Percentiles rank a stretch among this genome's conserved stretches.
Evolutionary conservation across 2,888 invertebrate genomes (phyloP).

Genomic region (Lysandra bellargus): DNA sequence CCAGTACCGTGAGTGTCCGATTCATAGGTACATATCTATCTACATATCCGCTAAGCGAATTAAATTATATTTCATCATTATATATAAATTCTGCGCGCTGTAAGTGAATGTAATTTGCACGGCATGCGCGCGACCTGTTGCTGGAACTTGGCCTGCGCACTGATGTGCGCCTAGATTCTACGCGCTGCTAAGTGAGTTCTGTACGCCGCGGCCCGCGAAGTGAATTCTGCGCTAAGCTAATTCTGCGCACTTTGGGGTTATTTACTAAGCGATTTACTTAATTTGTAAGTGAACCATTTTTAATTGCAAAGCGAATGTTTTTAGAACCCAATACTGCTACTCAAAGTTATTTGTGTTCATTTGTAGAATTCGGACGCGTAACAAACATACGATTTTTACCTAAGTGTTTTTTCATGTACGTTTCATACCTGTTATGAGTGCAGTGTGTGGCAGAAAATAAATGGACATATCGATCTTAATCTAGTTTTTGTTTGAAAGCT

Average conservation of each 20-base stretch:
- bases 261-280: neutral
- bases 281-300: neutral
- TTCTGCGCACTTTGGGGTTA: neutral
- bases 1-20: constrained; percentile 89
- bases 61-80: too few species aligned
- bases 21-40: constrained; percentile 74
- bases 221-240: too few species aligned
- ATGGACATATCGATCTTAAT: neutral
- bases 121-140: neutral
- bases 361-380: too few species aligned
- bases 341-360: neutral
- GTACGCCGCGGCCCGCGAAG: too few species aligned
- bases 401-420: neutral
- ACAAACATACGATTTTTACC: too few species aligned
- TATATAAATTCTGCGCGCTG: neutral
- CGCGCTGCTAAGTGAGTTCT: neutral
- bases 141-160: neutral
- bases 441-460: neutral
- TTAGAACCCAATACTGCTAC: neutral
- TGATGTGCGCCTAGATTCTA: neutral
- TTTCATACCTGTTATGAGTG: neutral
- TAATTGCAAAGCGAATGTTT: neutral
- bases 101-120: neutral
- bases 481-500: neutral
- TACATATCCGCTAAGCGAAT: constrained; percentile 43